Evolutionary conservation across 2,888 invertebrate genomes (phyloP), one percentile per base, ranked within the genome.

Genomic region (Brachyptera risi): DNA sequence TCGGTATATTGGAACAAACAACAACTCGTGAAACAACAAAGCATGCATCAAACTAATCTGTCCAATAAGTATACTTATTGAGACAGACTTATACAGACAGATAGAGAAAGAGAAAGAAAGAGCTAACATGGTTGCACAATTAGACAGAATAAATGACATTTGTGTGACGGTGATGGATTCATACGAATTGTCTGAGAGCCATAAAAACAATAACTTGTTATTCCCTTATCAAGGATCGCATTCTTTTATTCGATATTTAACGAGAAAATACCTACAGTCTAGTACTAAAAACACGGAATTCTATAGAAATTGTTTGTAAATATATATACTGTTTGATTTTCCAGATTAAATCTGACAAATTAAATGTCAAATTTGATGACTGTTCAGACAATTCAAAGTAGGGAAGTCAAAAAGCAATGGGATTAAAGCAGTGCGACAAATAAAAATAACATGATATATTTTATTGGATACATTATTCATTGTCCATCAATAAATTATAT

Each of bases 371-470:
- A 24, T 24, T 47, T 21, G 21, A 24, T 3, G 21, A 13, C n/a
- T n/a, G 3, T 3, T 21, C 21, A 24, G 47, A 47, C 47, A 23
- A 21, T 47, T 24, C n/a, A 23, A 21, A 24, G 47, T 2, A n/a
- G 47, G 47, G 23, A 13, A 47, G n/a, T 2, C 21, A 17, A 21
- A 15, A 42, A 42, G 42, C 42, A 42, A 42, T 19, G 42, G 47
- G 23, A 47, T 23, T 15, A n/a, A 47, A 47, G 47, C 47, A 44
- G 47, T 47, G 47, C 47, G 23, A 47, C 24, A 23, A 47, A 47
- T 5, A 31, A 31, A 47, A n/a, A 47, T 24, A 23, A 21, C 47
- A 24, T 21, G 47, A 24, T 31, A 31, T 31, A 47, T 47, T 47
- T 47, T 47, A 47, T 47, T 47, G 47, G 19, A 17, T 24, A 24